Base-by-base conservation (phyloP, 2,888 invertebrate species). In the Hypomecis atomaria region DNA sequence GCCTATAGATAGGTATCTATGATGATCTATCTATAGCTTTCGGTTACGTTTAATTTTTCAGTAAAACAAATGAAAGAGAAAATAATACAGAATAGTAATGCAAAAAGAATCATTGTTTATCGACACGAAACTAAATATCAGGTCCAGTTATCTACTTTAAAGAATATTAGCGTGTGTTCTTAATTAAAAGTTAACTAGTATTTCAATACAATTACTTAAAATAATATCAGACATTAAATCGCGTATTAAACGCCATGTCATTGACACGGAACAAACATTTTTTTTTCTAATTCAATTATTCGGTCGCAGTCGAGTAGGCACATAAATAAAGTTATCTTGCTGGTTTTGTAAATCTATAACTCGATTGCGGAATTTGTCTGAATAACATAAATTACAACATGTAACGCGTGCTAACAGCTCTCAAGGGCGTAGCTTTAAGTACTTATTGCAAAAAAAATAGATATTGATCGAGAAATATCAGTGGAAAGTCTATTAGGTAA, bases 201-300 rank as follows among this genome's bases (percentile, higher is more conserved):
- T 7, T 37, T 38, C 5, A 6, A 38, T 38, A 10, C 23, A 52
- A 52, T 23, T 11, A 37, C n/a, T 37, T 37, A 13, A 38, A n/a
- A 43, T 43, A 34, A 56, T 56, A 13, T 33, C n/a, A 44, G 23
- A 23, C 23, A 50, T 6, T 42, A 9, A 42, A 42, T 33, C 8
- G 10, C 47, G 23, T 8, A 54, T 37, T 38, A 48, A 59, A 58
- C 54, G 50, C 60, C 42, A 56, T 54, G 65, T 64, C 67, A 62
- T 62, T 71, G 71, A 71, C 66, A 66, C 62, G 66, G 59, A 67
- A 65, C 65, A 58, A 59, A 48, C 37, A 50, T 47, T 23, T 42
- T 44, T 52, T 62, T 53, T 59, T 64, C 42, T 59, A 59, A 59
- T 40, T 44, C 58, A 59, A 62, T 62, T 56, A 59, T 62, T 61